Evolutionary conservation across 1,140 invertebrate species (phyloP).

Genomic region (Luehdorfia chinensis): DNA sequence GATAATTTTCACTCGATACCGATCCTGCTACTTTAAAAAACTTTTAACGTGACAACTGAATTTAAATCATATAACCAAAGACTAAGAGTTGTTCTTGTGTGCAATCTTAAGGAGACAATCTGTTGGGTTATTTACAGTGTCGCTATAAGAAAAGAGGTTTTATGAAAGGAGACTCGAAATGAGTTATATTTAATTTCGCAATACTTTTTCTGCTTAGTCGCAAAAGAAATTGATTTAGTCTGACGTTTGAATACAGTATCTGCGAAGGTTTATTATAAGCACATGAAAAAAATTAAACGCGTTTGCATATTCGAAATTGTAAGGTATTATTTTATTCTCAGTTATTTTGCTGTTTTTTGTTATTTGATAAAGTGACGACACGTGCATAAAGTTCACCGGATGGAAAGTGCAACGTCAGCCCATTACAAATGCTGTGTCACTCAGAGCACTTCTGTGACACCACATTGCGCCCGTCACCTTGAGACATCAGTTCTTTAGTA

Average conservation of each 20-base stretch:
- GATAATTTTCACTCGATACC: slow-evolving; percentile 67
- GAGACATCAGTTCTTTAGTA: no score
- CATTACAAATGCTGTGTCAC: no score
- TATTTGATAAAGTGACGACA: no score
- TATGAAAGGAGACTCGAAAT: slow-evolving; percentile 58
- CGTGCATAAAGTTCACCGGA: no score
- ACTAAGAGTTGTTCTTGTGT: slow-evolving; percentile 19
- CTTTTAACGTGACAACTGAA: slow-evolving; percentile 16
- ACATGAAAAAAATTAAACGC: slow-evolving; percentile 1
- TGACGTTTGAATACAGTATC: slow-evolving; percentile 32
- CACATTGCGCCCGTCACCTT: no score
- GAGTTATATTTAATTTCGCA: slow-evolving; percentile 64
- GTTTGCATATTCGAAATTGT: no score
- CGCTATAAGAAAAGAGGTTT: slow-evolving; percentile 56
- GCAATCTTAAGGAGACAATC: slow-evolving; percentile 21
- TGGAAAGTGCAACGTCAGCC: no score
- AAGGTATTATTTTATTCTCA: no score
- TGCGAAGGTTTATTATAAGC: slow-evolving; percentile 13
- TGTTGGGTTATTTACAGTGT: slow-evolving; percentile 56
- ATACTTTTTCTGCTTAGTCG: slow-evolving; percentile 41
- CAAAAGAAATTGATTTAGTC: slow-evolving; percentile 36
- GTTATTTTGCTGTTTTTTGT: no score
- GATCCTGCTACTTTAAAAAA: slow-evolving; percentile 55
- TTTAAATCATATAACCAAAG: slow-evolving; percentile 12
- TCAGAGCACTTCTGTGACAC: no score